phyloP scores from a whole-genome alignment of 2,888 invertebrate species.

The Melinaea menophilus region DNA sequence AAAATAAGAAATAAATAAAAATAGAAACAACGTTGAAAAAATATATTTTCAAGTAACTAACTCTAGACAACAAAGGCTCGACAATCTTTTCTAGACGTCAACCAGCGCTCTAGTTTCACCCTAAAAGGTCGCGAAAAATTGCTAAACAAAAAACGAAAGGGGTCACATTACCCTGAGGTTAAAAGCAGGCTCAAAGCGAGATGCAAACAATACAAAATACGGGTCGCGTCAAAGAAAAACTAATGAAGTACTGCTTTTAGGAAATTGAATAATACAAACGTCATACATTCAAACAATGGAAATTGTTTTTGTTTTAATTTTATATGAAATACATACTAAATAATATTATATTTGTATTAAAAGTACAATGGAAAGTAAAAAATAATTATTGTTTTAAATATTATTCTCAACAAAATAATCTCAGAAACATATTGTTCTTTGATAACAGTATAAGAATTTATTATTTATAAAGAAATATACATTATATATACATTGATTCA shows the following conservation, averaged over 20 bases:
- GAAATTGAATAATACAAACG: slow-evolving; percentile 56
- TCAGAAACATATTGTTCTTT: too few species aligned
- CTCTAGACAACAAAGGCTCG: slow-evolving; percentile 10
- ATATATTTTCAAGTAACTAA: slow-evolving; percentile 10
- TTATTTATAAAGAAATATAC: too few species aligned
- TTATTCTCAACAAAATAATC: too few species aligned
- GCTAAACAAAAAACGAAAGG: slow-evolving; percentile 36
- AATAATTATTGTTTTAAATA: too few species aligned
- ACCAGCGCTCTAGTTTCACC: slow-evolving; percentile 28
- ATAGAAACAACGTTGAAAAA: not conserved
- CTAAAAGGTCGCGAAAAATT: slow-evolving; percentile 32
- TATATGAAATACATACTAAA: not conserved
- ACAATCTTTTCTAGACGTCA: slow-evolving; percentile 23
- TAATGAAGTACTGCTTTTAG: slow-evolving; percentile 71
- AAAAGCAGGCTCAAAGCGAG: slow-evolving; percentile 42
- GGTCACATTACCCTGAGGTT: slow-evolving; percentile 49
- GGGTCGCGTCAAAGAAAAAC: slow-evolving; percentile 55
- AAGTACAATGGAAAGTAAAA: not conserved
- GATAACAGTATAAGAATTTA: too few species aligned
- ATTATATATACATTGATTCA: too few species aligned
- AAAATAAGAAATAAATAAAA: not conserved
- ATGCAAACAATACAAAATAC: slow-evolving; percentile 60
- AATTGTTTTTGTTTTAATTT: slow-evolving; percentile 7
- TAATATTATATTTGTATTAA: not conserved
- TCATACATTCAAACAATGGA: slow-evolving; percentile 25